A percentile compares a stretch with the other conserved stretches of the same genome.
Conservation (phyloP, 2,797 vertebrate genomes). For the Gallinago solitaria region DNA sequence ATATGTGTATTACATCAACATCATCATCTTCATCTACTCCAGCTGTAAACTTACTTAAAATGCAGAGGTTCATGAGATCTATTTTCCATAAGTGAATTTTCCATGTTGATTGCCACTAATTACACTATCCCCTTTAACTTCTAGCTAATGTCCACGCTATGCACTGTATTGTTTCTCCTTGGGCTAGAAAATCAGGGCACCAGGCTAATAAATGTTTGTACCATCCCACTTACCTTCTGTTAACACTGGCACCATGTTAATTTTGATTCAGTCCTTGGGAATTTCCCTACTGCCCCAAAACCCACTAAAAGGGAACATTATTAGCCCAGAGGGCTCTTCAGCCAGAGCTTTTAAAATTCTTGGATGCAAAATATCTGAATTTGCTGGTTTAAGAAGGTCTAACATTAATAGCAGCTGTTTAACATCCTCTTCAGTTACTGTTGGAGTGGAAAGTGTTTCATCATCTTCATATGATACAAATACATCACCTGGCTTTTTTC, state of each 20-base stretch:
- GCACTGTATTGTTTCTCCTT: background rate
- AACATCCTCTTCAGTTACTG: conserved; percentile 57
- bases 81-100: conserved; percentile 40
- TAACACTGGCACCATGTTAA: background rate
- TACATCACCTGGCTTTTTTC: conserved; percentile 35
- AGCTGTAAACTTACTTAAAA: conserved; percentile 37
- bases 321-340: conserved; percentile 27
- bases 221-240: background rate
- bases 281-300: background rate
- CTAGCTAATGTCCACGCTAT: background rate
- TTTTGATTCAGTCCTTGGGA: background rate
- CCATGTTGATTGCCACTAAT: conserved; percentile 37
- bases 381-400: conserved; percentile 46
- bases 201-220: background rate
- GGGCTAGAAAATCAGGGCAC: background rate
- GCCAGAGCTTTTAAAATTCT: conserved; percentile 27
- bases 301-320: background rate
- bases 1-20: conserved; percentile 19
- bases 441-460: conserved; percentile 61
- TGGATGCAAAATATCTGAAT: conserved; percentile 49
- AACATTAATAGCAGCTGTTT: conserved; percentile 65
- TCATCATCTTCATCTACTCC: conserved; percentile 20
- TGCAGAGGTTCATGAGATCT: background rate
- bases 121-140: background rate
- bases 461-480: conserved; percentile 61